Percentiles rank a stretch among this genome's conserved stretches.
These are phyloP conservation scores for Hirtodrosophila alboralis DNA, from an alignment of 2,888 invertebrate genomes.

Conservation along the genomic window DNA sequence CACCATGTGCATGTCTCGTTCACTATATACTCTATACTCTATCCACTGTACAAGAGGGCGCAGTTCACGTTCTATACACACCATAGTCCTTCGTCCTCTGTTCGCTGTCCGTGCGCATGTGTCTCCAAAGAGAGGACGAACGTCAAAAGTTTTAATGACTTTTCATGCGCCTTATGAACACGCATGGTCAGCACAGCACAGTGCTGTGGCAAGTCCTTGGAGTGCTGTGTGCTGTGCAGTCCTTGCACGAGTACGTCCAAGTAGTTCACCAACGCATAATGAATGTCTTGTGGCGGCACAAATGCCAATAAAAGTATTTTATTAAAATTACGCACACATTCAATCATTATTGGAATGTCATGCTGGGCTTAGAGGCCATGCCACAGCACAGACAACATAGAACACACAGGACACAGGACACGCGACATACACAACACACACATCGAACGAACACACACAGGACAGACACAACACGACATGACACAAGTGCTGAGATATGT, in stretches of 20 bases:
- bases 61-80: not conserved
- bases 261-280: conserved; percentile 25
- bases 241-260: conserved; percentile 19
- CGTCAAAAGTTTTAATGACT: conserved; percentile 74
- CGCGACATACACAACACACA: no score
- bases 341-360: conserved; percentile 79
- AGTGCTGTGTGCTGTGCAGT: conserved; percentile 9
- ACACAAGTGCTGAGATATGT: conserved; percentile 43
- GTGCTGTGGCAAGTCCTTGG: conserved; percentile 22
- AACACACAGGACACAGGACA: conserved; percentile 5
- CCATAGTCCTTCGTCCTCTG: conserved; percentile 3
- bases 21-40: no score
- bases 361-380: conserved; percentile 44
- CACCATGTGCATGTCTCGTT: conserved; percentile 31
- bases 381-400: conserved; percentile 4
- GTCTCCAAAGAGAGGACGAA: conserved; percentile 35
- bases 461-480: conserved; percentile 31
- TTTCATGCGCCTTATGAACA: conserved; percentile 66
- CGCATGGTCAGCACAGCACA: conserved; percentile 10
- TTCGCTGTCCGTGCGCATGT: conserved; percentile 21
- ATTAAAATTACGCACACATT: conserved; percentile 79
- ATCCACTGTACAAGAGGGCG: no score
- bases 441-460: not conserved
- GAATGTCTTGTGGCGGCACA: conserved; percentile 59
- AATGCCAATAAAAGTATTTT: conserved; percentile 80